Evolutionary conservation across 2,113 vertebrate genomes (phyloP).

Genomic region (Elaphurus davidianus): DNA sequence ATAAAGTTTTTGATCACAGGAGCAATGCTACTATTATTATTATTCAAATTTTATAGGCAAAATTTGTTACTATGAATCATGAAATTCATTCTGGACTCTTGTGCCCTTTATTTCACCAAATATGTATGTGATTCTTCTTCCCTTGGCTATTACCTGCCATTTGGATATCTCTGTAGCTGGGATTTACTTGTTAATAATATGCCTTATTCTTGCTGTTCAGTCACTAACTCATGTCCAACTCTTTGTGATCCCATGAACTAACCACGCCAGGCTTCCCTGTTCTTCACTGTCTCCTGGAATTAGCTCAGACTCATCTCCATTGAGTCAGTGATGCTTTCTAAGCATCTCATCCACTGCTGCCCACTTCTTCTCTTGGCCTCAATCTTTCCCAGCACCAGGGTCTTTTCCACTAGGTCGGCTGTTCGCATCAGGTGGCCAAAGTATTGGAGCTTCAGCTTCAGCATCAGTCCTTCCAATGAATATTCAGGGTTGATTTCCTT

Average conservation of each 20-base stretch:
- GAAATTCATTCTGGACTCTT: not conserved
- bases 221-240: not conserved
- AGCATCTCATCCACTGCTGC: not conserved
- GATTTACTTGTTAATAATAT: constrained; percentile 36
- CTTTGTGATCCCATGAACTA: not conserved
- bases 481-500: not conserved
- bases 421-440: not conserved
- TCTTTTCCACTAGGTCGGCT: not conserved
- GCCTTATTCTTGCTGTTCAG: not conserved
- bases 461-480: not conserved
- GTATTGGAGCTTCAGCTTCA: not conserved
- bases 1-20: not conserved
- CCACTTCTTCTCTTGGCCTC: not conserved
- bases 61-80: not conserved
- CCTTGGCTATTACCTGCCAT: not conserved
- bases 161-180: constrained; percentile 41
- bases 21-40: not conserved
- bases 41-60: not conserved
- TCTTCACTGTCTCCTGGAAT: not conserved
- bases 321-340: not conserved
- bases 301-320: not conserved
- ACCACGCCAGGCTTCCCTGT: not conserved
- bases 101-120: not conserved
- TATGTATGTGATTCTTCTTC: not conserved
- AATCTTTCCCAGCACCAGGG: not conserved